phyloP scores from a whole-genome alignment of 2,888 invertebrate species.

The Deilephila elpenor region DNA sequence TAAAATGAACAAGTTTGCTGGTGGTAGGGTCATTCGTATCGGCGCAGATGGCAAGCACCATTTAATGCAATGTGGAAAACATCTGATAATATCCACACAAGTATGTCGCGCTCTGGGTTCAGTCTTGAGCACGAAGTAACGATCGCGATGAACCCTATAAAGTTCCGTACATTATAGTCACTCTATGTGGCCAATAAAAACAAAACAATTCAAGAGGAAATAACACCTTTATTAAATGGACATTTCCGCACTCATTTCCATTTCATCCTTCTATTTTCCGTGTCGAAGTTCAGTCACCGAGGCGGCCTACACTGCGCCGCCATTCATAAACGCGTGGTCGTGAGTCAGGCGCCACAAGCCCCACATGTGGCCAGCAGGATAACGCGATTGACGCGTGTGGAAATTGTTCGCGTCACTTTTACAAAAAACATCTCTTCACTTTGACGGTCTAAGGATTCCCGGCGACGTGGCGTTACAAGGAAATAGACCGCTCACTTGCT shows the following conservation, averaged over 20 bases:
- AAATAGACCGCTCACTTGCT: neutral
- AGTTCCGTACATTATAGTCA: too few relatives aligned
- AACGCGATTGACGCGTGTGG: slow-evolving; percentile 15
- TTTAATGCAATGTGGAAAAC: too few relatives aligned
- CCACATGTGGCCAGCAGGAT: slow-evolving; percentile 10
- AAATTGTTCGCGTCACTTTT: slow-evolving; percentile 20
- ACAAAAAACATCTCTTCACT: neutral
- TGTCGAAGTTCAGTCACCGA: neutral
- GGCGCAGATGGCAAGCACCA: too few relatives aligned
- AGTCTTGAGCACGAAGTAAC: too few relatives aligned
- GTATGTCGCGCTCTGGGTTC: too few relatives aligned
- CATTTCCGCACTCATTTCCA: neutral
- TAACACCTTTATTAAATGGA: neutral
- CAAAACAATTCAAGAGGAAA: too few relatives aligned
- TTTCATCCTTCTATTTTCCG: neutral
- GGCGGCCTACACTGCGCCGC: neutral
- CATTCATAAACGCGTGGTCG: neutral
- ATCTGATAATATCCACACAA: too few relatives aligned
- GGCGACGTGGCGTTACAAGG: neutral
- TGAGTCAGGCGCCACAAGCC: neutral
- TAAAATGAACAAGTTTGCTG: too few relatives aligned
- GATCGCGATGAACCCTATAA: too few relatives aligned
- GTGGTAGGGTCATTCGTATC: too few relatives aligned
- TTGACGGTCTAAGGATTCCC: neutral
- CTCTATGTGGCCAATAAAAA: too few relatives aligned